Percentiles rank a stretch among this genome's conserved stretches.
phyloP scores from a whole-genome alignment of 2,888 invertebrate genomes.

The Amphiduros pacificus region DNA sequence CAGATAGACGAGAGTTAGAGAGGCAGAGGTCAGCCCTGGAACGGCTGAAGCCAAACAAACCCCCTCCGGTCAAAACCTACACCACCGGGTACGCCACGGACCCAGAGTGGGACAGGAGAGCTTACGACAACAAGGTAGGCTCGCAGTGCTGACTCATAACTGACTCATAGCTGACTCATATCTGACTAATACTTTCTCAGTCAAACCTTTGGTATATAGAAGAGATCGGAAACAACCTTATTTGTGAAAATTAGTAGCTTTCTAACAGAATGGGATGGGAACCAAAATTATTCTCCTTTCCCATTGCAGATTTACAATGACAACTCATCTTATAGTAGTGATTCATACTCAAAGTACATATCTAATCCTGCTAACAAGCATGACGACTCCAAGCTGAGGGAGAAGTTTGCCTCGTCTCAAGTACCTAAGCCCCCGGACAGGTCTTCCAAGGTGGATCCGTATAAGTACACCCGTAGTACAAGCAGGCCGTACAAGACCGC shows the following conservation, averaged over 20 bases:
- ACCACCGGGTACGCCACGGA: no score
- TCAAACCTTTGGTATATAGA: no score
- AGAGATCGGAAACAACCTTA: no score
- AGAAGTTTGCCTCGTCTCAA: constrained; percentile 44
- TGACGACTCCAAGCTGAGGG: constrained; percentile 56
- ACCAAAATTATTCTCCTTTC: no score
- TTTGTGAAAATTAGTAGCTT: no score
- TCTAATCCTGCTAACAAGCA: constrained; percentile 53
- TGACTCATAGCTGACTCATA: no score
- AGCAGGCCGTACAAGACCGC: constrained; percentile 56
- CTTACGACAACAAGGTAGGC: no score
- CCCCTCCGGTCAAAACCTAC: constrained; percentile 2
- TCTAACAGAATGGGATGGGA: no score
- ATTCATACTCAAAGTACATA: constrained; percentile 57
- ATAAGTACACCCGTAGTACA: constrained; percentile 71
- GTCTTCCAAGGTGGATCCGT: constrained; percentile 59
- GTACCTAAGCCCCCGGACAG: background rate
- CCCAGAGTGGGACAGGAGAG: no score
- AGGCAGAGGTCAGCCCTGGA: constrained; percentile 13
- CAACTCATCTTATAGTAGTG: constrained; percentile 69
- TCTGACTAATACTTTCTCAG: no score
- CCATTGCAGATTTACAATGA: constrained; percentile 13
- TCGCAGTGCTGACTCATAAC: no score
- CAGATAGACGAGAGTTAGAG: constrained; percentile 2
- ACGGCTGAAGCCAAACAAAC: constrained; percentile 13